A percentile compares a stretch with the other conserved stretches of the same genome.
Evolutionary conservation across 2,888 invertebrate genomes (phyloP).

Genomic region (Plebejus melissa): DNA sequence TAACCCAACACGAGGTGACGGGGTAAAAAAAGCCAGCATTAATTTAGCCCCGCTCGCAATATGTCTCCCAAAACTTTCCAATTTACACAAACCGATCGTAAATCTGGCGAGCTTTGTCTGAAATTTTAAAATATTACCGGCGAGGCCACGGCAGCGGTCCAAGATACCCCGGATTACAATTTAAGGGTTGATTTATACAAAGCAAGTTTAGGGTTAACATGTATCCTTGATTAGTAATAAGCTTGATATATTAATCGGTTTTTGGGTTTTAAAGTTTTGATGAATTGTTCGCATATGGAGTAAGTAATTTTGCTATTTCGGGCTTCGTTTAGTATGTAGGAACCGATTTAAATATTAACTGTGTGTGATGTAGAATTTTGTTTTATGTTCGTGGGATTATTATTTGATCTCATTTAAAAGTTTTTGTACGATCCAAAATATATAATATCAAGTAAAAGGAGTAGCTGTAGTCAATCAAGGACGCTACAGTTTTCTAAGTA

Average conservation of each 20-base stretch:
- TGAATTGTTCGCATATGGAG: slow-evolving; percentile 18
- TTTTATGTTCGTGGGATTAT: no score
- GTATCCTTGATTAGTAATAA: slow-evolving; percentile 26
- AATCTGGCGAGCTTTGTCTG: slow-evolving; percentile 61
- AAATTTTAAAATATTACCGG: slow-evolving; percentile 62
- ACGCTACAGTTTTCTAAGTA: no score
- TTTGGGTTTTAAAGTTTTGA: slow-evolving; percentile 19
- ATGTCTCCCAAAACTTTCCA: slow-evolving; percentile 62
- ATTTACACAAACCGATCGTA: slow-evolving; percentile 66
- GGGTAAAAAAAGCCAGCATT: slow-evolving; percentile 40
- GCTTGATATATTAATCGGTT: slow-evolving; percentile 22
- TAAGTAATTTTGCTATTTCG: slow-evolving; percentile 10
- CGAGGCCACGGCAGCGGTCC: slow-evolving; percentile 43
- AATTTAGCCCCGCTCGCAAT: slow-evolving; percentile 51
- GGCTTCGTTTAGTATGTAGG: background rate
- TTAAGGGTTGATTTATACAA: slow-evolving; percentile 54
- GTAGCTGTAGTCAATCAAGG: no score
- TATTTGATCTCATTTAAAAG: no score
- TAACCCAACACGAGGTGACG: slow-evolving; percentile 29
- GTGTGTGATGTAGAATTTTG: no score
- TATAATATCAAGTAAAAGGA: no score
- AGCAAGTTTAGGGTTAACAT: slow-evolving; percentile 36
- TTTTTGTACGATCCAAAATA: no score
- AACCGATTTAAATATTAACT: no score
- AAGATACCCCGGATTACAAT: slow-evolving; percentile 49